These are phyloP conservation scores for Ricordea florida DNA, from an alignment of 92 coral and sea anemone species.

Conservation along the genomic window DNA sequence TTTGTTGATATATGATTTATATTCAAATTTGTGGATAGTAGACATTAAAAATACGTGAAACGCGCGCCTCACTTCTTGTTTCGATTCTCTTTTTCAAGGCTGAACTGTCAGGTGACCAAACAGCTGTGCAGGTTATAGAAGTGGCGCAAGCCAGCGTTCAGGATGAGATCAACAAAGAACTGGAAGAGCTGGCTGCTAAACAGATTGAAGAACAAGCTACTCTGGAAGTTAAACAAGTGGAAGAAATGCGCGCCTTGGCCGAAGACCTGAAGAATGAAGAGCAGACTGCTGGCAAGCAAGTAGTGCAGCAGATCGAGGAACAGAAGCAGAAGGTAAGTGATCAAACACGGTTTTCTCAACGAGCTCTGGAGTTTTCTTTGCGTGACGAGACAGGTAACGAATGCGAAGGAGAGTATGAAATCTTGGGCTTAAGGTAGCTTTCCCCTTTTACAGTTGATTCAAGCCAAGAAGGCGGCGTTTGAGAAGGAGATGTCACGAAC, in stretches of 20 bases:
- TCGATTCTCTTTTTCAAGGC: conserved; percentile 55
- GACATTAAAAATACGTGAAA: background rate
- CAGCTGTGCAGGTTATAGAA: conserved; percentile 82
- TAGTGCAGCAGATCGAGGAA: conserved; percentile 78
- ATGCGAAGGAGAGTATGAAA: no score
- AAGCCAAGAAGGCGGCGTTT: conserved; percentile 82
- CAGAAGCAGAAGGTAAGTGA: conserved; percentile 86
- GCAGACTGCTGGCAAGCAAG: conserved; percentile 45
- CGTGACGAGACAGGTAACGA: no score
- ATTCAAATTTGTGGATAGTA: no score
- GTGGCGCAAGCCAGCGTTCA: conserved; percentile 70
- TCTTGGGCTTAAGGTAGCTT: no score
- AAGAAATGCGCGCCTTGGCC: conserved; percentile 58
- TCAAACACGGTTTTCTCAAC: background rate
- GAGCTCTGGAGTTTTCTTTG: background rate
- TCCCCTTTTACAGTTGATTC: conserved; percentile 58
- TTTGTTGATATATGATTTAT: no score
- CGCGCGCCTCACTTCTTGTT: background rate
- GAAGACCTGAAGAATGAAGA: conserved; percentile 61
- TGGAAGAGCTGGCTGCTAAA: conserved; percentile 69
- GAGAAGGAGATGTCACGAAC: conserved; percentile 73
- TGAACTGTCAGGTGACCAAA: conserved; percentile 76
- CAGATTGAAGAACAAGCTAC: conserved; percentile 83
- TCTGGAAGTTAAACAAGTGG: conserved; percentile 75
- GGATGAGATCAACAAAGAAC: conserved; percentile 42